Evolutionary conservation across 2,888 invertebrate species (phyloP), one percentile per base, ranked within the genome.

Genomic region (Lasiommata megera): DNA sequence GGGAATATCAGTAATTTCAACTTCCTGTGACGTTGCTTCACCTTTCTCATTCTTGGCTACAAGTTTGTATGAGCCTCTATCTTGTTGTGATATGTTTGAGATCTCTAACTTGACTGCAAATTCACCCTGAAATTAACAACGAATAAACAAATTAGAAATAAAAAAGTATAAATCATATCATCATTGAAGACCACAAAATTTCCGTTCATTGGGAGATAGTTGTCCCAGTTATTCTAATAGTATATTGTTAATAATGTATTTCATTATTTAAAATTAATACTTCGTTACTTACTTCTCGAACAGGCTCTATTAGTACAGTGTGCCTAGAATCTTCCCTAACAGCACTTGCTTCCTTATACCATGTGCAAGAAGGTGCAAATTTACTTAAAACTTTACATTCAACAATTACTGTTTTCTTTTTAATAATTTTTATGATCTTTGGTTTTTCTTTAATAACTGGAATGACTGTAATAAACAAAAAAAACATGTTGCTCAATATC

Each of bases 361-460:
- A 99, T 38, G 96, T 96, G 78, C 98, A 96, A 65, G 96, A 94
- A 7, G 99, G 99, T 72, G 96, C 95, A 77, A 98, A 97, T 88
- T 97, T 96, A 70, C 98, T 98, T 79, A 97, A 95, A 62, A 99
- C 97, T 79, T 95, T 95, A 82, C 98, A 98, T 85, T 98, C 98
- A 80, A 99, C 96, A 68, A 98, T 94, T 68, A 99, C 95, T 69
- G 97, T 96, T 80, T 95, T 96, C 92, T 96, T 97, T 84, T 98
- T 98, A 70, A 97, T 93, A 74, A 98, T 95, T 81, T 96, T 96
- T 73, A 98, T 95, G 70, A 97, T 95, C 90, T 94, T 96, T 54
- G 98, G 98, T 80, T 96, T 96, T 81, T 97, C 97, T 89, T 96
- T 96, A 75, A 97, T 97, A 72, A 97, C 97, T 77, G 97, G 97